A percentile compares a stretch with the other conserved stretches of the same genome.
These are phyloP conservation scores for Brachymystax lenok DNA, from an alignment of 2,797 vertebrate genomes.

Conservation along the genomic window DNA sequence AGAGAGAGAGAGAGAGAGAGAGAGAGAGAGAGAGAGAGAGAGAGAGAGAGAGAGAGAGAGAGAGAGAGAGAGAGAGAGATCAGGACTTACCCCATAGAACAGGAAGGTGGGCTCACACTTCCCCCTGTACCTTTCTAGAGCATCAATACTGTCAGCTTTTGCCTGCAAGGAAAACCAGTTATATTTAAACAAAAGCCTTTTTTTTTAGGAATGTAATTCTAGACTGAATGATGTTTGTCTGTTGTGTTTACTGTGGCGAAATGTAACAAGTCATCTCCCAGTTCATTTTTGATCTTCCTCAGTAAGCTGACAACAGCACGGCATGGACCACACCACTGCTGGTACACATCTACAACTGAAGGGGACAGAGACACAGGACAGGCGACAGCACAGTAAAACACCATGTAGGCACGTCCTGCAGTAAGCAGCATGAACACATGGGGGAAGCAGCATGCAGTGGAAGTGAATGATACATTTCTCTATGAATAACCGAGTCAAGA, in stretches of 20 bases:
- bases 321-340: slow-evolving; percentile 95
- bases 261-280: slow-evolving; percentile 84
- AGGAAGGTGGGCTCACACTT: slow-evolving; percentile 93
- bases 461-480: background rate
- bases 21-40: too few relatives aligned
- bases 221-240: background rate
- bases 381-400: too few relatives aligned
- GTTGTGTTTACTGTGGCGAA: slow-evolving; percentile 86
- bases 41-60: too few relatives aligned
- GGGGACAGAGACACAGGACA: background rate
- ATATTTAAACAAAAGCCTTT: slow-evolving; percentile 11
- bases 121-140: slow-evolving; percentile 85
- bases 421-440: slow-evolving; percentile 54
- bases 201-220: background rate
- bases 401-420: slow-evolving; percentile 28
- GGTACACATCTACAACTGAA: slow-evolving; percentile 90
- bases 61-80: background rate
- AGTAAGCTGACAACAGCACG: slow-evolving; percentile 87
- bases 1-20: too few relatives aligned
- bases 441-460: slow-evolving; percentile 59
- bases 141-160: slow-evolving; percentile 86
- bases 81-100: slow-evolving; percentile 84
- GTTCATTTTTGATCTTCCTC: slow-evolving; percentile 88
- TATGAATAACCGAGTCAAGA: too few relatives aligned
- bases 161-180: slow-evolving; percentile 73